Percentiles rank a stretch among this genome's conserved stretches.
phyloP scores from a whole-genome alignment of 2,113 vertebrate species.

The Oreotragus oreotragus region DNA sequence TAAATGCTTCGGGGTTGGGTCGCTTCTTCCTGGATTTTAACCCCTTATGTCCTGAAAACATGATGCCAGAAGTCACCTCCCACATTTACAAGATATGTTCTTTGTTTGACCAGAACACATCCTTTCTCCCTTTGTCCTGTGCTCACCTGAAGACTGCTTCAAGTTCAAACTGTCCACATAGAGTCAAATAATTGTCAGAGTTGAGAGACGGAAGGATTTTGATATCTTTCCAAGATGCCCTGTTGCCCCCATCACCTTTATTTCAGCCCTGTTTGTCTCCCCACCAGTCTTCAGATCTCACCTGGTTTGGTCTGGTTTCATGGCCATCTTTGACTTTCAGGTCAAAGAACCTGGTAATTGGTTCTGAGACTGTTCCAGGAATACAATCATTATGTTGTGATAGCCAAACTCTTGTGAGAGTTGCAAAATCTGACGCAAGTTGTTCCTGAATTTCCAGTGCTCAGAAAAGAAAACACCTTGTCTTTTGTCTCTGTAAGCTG shows the following conservation, averaged over 20 bases:
- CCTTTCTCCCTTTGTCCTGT: slow-evolving; percentile 2
- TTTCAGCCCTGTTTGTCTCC: not conserved
- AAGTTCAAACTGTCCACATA: not conserved
- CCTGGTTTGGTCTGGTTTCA: not conserved
- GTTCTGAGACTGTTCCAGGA: not conserved
- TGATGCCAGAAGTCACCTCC: not conserved
- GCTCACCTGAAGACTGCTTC: not conserved
- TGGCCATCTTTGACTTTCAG: not conserved
- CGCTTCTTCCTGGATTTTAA: not conserved
- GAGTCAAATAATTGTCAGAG: not conserved
- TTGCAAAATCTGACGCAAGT: slow-evolving; percentile 39
- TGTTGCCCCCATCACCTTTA: not conserved
- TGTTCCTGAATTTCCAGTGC: slow-evolving; percentile 52
- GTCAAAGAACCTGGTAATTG: not conserved
- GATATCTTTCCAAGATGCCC: not conserved
- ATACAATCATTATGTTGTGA: not conserved
- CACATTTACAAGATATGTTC: not conserved
- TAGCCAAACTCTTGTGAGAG: not conserved
- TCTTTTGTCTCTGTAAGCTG: slow-evolving; percentile 30
- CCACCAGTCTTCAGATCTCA: not conserved
- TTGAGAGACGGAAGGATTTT: not conserved
- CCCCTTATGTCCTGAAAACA: not conserved
- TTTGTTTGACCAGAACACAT: not conserved
- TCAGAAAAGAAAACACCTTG: slow-evolving; percentile 25
- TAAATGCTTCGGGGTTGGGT: not conserved